Conservation (phyloP, 2,888 invertebrate species). For the Leptopilina syphax region DNA sequence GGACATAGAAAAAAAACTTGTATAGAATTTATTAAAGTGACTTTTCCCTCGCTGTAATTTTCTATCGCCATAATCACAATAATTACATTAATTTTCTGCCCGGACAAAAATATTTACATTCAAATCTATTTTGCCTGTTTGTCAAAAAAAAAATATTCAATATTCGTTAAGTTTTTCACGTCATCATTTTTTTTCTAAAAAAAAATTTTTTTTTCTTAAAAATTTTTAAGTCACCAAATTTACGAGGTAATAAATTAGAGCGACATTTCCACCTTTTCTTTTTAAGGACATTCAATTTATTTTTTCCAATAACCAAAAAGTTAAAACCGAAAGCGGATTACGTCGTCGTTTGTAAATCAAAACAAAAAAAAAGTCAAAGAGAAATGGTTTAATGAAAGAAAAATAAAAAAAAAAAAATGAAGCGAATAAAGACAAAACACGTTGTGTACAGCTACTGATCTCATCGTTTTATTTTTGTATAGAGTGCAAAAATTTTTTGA, state of each 20-base stretch:
- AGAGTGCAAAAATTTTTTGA: conserved; percentile 68
- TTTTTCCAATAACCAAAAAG: conserved; percentile 24
- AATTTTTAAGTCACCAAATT: background rate
- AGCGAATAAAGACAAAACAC: conserved; percentile 54
- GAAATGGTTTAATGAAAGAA: conserved; percentile 46
- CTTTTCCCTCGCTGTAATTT: conserved; percentile 12
- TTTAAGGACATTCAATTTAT: background rate
- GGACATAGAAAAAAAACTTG: conserved; percentile 52
- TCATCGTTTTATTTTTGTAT: conserved; percentile 75
- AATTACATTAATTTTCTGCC: no score
- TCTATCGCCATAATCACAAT: background rate
- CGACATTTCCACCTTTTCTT: background rate
- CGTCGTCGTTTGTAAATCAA: conserved; percentile 63
- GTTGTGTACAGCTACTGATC: conserved; percentile 69
- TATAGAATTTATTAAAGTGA: conserved; percentile 33
- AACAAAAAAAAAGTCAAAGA: conserved; percentile 40
- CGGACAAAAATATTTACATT: no score
- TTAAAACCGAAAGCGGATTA: conserved; percentile 58
- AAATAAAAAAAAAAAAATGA: conserved; percentile 44
- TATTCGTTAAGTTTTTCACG: no score
- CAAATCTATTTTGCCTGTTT: no score
- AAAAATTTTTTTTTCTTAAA: no score
- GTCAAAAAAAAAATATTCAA: no score
- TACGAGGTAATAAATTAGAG: background rate
- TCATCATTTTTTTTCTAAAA: no score